Evolutionary conservation across 2,113 vertebrate genomes (phyloP).

Genomic region (Passer domesticus): DNA sequence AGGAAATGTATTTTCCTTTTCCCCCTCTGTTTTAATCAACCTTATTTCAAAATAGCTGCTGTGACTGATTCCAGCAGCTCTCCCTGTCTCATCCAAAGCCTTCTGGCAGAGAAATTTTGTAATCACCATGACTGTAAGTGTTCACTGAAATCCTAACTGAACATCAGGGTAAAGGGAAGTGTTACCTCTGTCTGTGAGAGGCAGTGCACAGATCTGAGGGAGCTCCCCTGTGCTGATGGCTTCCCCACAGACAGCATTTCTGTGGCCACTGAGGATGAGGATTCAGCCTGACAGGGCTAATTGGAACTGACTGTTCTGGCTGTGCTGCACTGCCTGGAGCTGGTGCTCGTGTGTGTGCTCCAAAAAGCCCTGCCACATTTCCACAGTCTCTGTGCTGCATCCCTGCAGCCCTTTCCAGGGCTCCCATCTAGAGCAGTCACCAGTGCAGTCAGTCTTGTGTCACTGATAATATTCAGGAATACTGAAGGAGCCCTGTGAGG

Average conservation of each 20-base stretch:
- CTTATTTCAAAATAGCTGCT: background rate
- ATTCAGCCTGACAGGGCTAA: background rate
- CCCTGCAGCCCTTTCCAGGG: background rate
- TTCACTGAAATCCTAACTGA: background rate
- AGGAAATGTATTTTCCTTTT: background rate
- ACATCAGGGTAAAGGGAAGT: background rate
- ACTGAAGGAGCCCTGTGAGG: background rate
- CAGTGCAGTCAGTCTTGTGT: accelerated
- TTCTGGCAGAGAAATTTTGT: background rate
- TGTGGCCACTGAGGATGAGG: background rate
- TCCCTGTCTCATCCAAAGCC: background rate
- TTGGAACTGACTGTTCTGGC: background rate
- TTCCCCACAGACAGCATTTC: background rate
- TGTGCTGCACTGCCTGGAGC: background rate
- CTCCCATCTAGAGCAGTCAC: background rate
- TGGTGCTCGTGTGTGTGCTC: background rate
- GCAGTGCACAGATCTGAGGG: background rate
- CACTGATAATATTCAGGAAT: background rate
- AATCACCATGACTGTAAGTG: background rate
- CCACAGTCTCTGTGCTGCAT: background rate
- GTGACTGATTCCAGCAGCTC: background rate
- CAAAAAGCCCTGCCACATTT: background rate
- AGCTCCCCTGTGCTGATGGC: background rate
- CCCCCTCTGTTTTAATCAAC: background rate
- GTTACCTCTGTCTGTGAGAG: background rate